Evolutionary conservation across 2,888 invertebrate species (phyloP).

Genomic region (Pyrgus malvae): DNA sequence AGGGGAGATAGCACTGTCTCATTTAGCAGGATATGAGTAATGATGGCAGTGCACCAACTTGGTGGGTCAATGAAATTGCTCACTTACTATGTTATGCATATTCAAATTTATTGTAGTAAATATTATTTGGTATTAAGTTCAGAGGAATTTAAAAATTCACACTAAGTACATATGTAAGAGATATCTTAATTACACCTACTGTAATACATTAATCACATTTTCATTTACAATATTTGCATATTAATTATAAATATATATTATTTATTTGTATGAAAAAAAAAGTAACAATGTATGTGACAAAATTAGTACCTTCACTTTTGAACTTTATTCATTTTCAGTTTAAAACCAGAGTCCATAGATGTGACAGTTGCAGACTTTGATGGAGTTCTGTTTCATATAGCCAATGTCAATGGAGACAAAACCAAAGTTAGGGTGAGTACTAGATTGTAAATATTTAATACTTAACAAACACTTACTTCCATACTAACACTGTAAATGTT

Average conservation of each 20-base stretch:
- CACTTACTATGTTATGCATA: conserved; percentile 7
- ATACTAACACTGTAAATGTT: too few species aligned
- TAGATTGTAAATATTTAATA: neutral
- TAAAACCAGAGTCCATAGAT: conserved; percentile 97
- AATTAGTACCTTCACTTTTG: too few species aligned
- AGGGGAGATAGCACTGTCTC: conserved; percentile 30
- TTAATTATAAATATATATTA: too few species aligned
- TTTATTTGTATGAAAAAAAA: too few species aligned
- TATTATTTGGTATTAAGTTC: neutral
- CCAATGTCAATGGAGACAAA: conserved; percentile 97
- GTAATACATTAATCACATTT: neutral
- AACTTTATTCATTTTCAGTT: conserved; percentile 86
- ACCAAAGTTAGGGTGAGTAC: conserved; percentile 96
- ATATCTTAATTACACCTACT: neutral
- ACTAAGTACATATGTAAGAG: neutral
- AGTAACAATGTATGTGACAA: too few species aligned
- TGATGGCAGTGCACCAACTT: conserved; percentile 26
- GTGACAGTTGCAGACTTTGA: conserved; percentile 98
- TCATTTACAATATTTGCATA: neutral
- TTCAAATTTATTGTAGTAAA: conserved; percentile 1
- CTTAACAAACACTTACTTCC: too few species aligned
- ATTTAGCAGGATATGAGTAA: conserved; percentile 48
- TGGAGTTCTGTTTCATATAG: conserved; percentile 98
- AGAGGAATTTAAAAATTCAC: neutral
- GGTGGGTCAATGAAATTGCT: conserved; percentile 24